phyloP scores from a whole-genome alignment of 2,113 vertebrate genomes.

The Nyctibius bracteatus region DNA sequence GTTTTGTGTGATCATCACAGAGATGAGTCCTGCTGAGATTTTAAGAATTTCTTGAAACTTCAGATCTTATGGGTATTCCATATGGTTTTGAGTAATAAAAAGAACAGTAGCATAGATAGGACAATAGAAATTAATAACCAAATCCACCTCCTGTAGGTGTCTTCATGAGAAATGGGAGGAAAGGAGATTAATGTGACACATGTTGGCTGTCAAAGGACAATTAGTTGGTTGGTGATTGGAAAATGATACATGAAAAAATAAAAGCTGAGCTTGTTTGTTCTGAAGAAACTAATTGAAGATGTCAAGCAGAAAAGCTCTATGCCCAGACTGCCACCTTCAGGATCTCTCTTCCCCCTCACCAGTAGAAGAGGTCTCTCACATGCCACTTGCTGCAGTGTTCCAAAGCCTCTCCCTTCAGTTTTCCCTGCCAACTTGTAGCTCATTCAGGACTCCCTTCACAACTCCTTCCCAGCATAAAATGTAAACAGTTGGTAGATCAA shows the following conservation, averaged over 20 bases:
- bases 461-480: background rate
- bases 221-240: background rate
- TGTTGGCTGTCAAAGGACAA: background rate
- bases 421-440: background rate
- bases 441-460: background rate
- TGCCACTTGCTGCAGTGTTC: accelerated
- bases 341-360: background rate
- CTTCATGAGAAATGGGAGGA: background rate
- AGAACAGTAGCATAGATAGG: background rate
- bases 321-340: background rate
- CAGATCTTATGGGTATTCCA: background rate
- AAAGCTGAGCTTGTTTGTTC: background rate
- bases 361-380: background rate
- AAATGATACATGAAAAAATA: background rate
- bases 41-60: background rate
- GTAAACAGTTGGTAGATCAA: background rate
- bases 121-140: background rate
- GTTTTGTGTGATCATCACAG: background rate
- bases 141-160: background rate
- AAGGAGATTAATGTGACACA: background rate
- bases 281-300: background rate
- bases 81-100: background rate
- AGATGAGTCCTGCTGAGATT: background rate
- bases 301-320: background rate
- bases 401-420: background rate